Conservation (phyloP, 2,113 vertebrate genomes). For the Hippocampus barbouri region DNA sequence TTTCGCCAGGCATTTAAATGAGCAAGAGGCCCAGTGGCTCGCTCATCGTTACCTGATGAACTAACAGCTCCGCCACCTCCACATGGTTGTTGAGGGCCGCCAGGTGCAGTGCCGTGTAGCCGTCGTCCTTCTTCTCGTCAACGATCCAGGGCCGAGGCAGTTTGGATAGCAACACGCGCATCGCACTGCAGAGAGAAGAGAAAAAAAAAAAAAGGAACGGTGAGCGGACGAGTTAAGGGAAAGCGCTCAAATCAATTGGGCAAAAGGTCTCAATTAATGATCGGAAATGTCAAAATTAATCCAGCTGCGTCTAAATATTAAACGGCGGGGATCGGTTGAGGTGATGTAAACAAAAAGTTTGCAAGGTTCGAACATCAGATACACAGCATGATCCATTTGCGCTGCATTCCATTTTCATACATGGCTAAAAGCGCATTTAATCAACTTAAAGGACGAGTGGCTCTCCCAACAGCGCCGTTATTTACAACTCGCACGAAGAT, state of each 20-base stretch:
- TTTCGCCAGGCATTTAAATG: slow-evolving; percentile 29
- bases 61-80: slow-evolving; percentile 95
- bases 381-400: slow-evolving; percentile 34
- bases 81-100: slow-evolving; percentile 99
- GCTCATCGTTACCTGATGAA: slow-evolving; percentile 86
- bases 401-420: slow-evolving; percentile 49
- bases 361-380: slow-evolving; percentile 29
- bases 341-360: slow-evolving; percentile 28
- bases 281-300: slow-evolving; percentile 28
- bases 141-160: slow-evolving; percentile 97
- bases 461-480: slow-evolving; percentile 48
- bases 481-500: slow-evolving; percentile 38
- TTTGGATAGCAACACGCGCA: slow-evolving; percentile 95
- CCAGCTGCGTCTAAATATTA: slow-evolving; percentile 18
- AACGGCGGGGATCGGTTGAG: slow-evolving; percentile 8
- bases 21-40: background rate
- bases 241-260: slow-evolving; percentile 21
- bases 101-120: slow-evolving; percentile 95
- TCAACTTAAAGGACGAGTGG: slow-evolving; percentile 46
- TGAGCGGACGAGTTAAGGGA: slow-evolving; percentile 1
- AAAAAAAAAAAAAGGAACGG: background rate
- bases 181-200: slow-evolving; percentile 77
- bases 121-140: slow-evolving; percentile 98
- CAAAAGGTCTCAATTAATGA: slow-evolving; percentile 7
- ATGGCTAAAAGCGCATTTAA: slow-evolving; percentile 53